Evolutionary conservation across 2,113 vertebrate genomes (phyloP), one percentile per base, ranked within the genome.

Genomic region (Ursus arctos): DNA sequence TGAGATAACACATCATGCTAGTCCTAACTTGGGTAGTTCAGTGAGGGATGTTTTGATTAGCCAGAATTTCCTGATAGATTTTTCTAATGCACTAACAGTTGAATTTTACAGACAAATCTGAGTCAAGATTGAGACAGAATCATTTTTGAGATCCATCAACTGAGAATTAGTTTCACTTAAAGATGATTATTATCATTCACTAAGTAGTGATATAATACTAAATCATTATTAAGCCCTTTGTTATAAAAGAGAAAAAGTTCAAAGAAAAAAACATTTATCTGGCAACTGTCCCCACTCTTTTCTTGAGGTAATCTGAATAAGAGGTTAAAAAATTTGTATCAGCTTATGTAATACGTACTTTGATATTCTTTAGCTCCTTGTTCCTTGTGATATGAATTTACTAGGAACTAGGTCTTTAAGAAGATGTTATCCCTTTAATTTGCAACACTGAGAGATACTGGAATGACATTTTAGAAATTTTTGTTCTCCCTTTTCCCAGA

Each of bases 381-480:
- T 83, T 93, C 92, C 33, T 83, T 89, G 19, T 72, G 63, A 93
- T 76, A 53, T 26, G 22, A 83, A 83, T 80, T 49, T 67, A 91
- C 87, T 87, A 92, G 92, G 57, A 94, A 93, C 26, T n/a, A 94
- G 10, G 43, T 55, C 81, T 72, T 95, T 93, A 26, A 82, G 31
- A 93, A 96, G 31, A 88, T 43, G 7, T 4, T 76, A 26, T 72
- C 55, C 18, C 18, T 94, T 95, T 93, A 87, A 90, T 11, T 94
- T 96, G 13, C 2, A 92, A 81, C 2, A 65, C n/a, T 63, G 69
- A 55, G 40, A 93, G 95, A 71, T 90, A 89, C 21, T 87, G 36
- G 7, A 63, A 96, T 84, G 51, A 53, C 53, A 96, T 96, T 96
- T 98, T 49, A 69, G 71, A 97, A 72, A 69, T 96, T 94, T 53